Base-by-base conservation (phyloP, 1,140 invertebrate genomes). In the Aphelinus certus region DNA sequence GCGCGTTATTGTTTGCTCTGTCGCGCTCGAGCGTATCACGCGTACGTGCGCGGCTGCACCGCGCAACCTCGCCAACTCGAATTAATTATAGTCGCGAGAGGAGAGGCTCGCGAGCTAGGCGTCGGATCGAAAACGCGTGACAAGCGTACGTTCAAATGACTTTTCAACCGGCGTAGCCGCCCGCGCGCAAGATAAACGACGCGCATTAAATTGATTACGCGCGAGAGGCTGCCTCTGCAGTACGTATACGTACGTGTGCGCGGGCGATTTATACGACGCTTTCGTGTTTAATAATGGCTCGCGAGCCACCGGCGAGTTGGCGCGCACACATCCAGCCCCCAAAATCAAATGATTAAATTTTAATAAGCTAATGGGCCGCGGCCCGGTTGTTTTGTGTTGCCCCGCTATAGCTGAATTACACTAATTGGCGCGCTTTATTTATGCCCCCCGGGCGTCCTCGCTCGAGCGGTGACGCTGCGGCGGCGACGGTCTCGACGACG, bases 191-290 rank as follows among this genome's bases (percentile, higher is more conserved):
- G 67, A 75, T 62, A 75, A 75, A 70, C 66, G 73, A 64, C 53
- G 67, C 26, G 26, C 73, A 74, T 74, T 74, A 74, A 74, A 74
- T 68, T 74, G 73, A 74, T 74, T 74, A 74, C 57, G 58, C 26
- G 26, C 26, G 26, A 26, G 26, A 26, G 26, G 26, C 26, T 26
- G 26, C 26, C 26, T 26, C 26, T 26, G 26, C 26, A 51, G 65
- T 65, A 72, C 62, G 62, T 72, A 72, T 58, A 58, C 51, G 47
- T 42, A 73, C 56, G 42, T 26, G 26, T 26, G 26, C 26, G 26
- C 26, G 26, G 2, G 60, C 58, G 73, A 69, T 74, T 74, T 74
- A 74, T 74, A 73, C 57, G 64, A 61, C 55, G 71, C 71, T 60
- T 73, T 73, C 64, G 57, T 73, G 64, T 67, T 73, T 73, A 73